Evolutionary conservation across 2,113 vertebrate species (phyloP), one percentile per base, ranked within the genome.

Genomic region (Fregetta grallaria): DNA sequence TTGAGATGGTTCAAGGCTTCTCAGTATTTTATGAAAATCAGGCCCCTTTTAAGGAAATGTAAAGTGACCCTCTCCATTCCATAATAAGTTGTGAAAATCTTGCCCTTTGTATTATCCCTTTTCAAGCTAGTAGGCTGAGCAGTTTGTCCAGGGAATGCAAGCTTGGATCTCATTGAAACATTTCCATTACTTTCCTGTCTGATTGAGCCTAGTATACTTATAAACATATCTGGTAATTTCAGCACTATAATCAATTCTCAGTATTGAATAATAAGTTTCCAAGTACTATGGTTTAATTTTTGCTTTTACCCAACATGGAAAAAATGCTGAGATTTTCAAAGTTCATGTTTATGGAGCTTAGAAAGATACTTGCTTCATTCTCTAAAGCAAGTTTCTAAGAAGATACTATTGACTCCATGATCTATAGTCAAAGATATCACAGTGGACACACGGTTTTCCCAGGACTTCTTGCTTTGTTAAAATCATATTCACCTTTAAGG

Each of bases 1-100:
- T 93, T 92, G 77, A 92, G 63, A 70, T 12, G 14, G 36, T 86
- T 92, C 65, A 83, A 75, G 36, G 47, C 52, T 86, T 77, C 76
- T 83, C 63, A 80, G 67, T 77, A 67, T 90, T 94, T 95, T 88
- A 65, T 81, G 72, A 97, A 96, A 94, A 93, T 68, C 47, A 68
- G 8, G 3, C 9, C n/a, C 79, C 75, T 96, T 94, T 92, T 81
- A 81, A 94, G 82, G 88, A 77, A 95, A 89, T 56, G 26, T 15
- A 91, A 89, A 95, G 84, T 52, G 44, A 62, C n/a, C 80, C 29
- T 52, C 45, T 83, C 53, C 23, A 47, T 96, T 91, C 68, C 49
- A 52, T 72, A 84, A 92, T 86, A 56, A 92, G 44, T 72, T 0
- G 0, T 38, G 79, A 84, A 97, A 93, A 97, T 94, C 94, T 92